Conservation (phyloP, 2,113 vertebrate genomes). For the Thunnus maccoyii region DNA sequence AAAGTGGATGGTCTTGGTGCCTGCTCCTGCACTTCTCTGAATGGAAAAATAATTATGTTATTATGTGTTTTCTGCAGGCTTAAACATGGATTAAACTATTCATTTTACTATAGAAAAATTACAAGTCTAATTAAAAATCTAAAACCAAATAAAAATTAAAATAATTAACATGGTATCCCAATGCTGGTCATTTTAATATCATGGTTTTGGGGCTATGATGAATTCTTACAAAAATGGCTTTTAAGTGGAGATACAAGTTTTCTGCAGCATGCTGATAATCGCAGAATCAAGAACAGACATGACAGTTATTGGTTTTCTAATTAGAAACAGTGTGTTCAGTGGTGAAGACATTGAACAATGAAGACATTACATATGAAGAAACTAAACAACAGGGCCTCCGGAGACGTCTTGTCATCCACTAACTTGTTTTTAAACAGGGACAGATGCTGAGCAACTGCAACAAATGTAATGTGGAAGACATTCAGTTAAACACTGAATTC, state of each 20-base stretch:
- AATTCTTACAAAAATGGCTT: conserved; percentile 6
- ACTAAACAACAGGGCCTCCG: conserved; percentile 33
- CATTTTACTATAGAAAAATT: neutral
- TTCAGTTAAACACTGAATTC: neutral
- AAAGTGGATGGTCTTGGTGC: neutral
- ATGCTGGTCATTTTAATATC: conserved; percentile 10
- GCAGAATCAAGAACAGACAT: conserved; percentile 41
- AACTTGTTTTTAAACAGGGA: conserved; percentile 45
- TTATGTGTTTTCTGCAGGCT: neutral
- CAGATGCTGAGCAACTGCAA: conserved; percentile 54
- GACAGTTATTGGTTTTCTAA: conserved; percentile 59
- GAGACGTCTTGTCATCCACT: conserved; percentile 42
- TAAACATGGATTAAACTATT: neutral
- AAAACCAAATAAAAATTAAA: neutral
- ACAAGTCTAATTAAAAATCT: neutral
- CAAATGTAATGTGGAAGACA: conserved; percentile 23
- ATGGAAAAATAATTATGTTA: neutral
- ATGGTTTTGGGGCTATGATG: conserved; percentile 7
- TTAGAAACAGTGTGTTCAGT: conserved; percentile 59
- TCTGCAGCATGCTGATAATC: conserved; percentile 42
- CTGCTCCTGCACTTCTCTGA: neutral
- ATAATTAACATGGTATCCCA: neutral
- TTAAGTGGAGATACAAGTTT: conserved; percentile 15
- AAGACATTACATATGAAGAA: conserved; percentile 52
- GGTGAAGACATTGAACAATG: conserved; percentile 38